Evolutionary conservation across 2,113 vertebrate species (phyloP).

Genomic region (Motacilla tschutschensis): DNA sequence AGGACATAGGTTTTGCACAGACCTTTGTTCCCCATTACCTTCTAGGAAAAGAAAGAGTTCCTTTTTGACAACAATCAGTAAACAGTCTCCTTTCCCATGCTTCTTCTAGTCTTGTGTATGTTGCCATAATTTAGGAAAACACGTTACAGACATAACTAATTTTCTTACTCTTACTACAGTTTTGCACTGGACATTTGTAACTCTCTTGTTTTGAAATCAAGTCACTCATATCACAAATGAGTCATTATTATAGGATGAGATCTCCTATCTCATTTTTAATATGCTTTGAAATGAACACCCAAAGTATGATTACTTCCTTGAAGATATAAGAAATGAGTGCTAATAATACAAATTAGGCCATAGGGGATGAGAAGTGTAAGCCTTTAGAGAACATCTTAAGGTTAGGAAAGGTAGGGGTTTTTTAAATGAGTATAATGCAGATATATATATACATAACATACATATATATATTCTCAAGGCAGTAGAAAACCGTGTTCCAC

Average conservation of each 20-base stretch:
- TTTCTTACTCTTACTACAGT: neutral
- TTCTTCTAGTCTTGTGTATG: neutral
- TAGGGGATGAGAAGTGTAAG: neutral
- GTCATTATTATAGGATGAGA: neutral
- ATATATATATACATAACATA: too few relatives aligned
- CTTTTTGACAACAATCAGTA: neutral
- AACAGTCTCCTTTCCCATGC: neutral
- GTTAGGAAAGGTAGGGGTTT: neutral
- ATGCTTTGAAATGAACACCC: neutral
- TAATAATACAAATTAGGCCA: neutral
- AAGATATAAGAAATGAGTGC: neutral
- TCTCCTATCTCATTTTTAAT: neutral
- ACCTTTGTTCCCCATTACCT: neutral
- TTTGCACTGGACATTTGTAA: neutral
- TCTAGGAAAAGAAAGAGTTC: neutral
- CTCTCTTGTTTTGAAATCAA: neutral
- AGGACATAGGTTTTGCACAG: neutral
- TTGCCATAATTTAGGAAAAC: neutral
- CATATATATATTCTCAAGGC: neutral
- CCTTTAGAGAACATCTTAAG: neutral
- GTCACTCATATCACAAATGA: neutral
- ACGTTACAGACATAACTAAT: neutral
- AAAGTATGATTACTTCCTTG: neutral
- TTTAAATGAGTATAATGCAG: neutral
- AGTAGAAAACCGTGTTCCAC: accelerated